Base-by-base conservation (phyloP, 2,797 vertebrate species). In the Chelon labrosus region DNA sequence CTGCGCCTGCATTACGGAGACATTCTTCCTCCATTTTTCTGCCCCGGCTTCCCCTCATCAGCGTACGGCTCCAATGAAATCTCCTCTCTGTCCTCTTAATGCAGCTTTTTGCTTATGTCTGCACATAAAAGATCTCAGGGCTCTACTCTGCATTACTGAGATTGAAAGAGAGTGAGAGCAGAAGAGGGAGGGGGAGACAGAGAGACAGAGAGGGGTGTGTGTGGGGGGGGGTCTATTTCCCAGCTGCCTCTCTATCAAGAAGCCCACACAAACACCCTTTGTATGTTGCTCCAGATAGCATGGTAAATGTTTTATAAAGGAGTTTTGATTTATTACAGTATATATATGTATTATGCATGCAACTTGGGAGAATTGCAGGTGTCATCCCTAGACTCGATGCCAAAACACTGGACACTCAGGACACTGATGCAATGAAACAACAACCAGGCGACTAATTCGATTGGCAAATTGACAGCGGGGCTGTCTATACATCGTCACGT, bases 81-180 rank as follows among this genome's bases (percentile, higher is more conserved):
- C 85, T 82, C 75, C 69, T 70, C 83, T 84, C 77, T 76, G 77
- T 89, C 87, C 84, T 72, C 63, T 73, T 90, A 92, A 91, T 91
- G 87, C 87, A 71, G 76, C 73, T 83, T 90, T 91, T 83, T 87
- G 87, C 87, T 90, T 83, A 84, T 84, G 85, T 90, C 77, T 89
- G 90, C 91, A 92, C 69, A 73, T 87, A 87, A 81, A 88, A 79
- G 80, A 88, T 89, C 89, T 93, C 80, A 82, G 71, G 82, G 89
- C 85, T 89, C 84, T 73, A 75, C 75, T 70, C 73, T 54, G 85
- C 82, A 85, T 86, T 81, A 88, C 76, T 0, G 85, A 84, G 80
- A 86, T 72, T 75, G 81, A 82, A 76, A 64, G 70, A 61, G 76
- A 69, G 44, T 1, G 59, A 60, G 69, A 31, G 55, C 14, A 39